Base-by-base conservation (phyloP, 1,140 invertebrate genomes). In the Tetramorium alpestre region DNA sequence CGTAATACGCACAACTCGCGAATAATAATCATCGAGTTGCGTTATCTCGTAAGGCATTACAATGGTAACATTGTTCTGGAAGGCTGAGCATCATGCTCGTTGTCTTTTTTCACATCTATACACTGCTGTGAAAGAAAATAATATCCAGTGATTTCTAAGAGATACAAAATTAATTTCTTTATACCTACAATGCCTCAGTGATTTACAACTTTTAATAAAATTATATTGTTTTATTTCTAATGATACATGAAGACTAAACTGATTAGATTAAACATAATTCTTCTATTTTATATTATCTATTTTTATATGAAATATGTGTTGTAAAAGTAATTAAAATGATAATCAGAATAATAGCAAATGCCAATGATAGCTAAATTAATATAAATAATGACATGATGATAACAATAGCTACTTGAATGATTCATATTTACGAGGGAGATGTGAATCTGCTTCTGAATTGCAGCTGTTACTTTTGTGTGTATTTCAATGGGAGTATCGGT, bases 21-120 rank as follows among this genome's bases (percentile, higher is more conserved):
- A 41, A 62, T 65, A 65, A 25, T 62, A 77, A 77, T 60, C 56
- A 3, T 33, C 56, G 33, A 11, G 13, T 69, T 33, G 33, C 33
- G 33, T 80, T 67, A 80, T 69, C 77, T 69, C 28, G 62, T 18
- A 54, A 80, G 16, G 28, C 33, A 16, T 22, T 22, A 80, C 77
- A 80, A 80, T 80, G 62, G 77, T 51, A 67, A 80, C 62, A 80
- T 80, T 80, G 77, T 80, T 80, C 77, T 69, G 28, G 28, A 51
- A 80, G 62, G 28, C 44, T 65, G 62, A 54, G 41, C 11, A 51
- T 67, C 8, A 41, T 16, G 16, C 41, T 65, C 16, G 13, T 69
- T 69, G 28, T 69, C 28, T 25, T 56, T 67, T 41, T 41, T 77
- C 56, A 22, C 18, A 16, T 49, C 33, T 38, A 18, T 3, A 38